These are phyloP conservation scores for Tupaia tana DNA, from an alignment of 2,113 vertebrate species.

Conservation along the genomic window DNA sequence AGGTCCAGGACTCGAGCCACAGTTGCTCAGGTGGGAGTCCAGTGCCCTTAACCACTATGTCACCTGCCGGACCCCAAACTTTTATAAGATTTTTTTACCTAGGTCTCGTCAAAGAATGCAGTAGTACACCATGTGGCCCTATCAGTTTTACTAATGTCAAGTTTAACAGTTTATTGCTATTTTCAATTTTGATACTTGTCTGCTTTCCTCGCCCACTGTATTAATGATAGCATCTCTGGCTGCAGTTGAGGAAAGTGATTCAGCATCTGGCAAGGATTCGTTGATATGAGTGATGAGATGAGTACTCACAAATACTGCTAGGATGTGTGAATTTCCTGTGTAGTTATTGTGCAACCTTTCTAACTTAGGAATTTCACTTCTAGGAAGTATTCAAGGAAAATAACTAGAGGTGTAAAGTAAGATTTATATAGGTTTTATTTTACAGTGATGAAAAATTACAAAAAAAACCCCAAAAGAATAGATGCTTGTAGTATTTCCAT, in stretches of 20 bases:
- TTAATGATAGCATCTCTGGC: constrained; percentile 1
- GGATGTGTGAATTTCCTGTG: not conserved
- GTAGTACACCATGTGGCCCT: not conserved
- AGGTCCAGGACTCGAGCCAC: too few relatives aligned
- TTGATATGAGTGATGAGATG: not conserved
- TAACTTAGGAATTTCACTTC: constrained; percentile 33
- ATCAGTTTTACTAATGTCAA: not conserved
- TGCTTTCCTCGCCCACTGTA: not conserved
- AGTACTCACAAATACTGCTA: not conserved
- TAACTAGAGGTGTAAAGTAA: not conserved
- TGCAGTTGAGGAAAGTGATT: constrained; percentile 56
- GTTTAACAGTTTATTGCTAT: not conserved
- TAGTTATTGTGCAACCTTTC: not conserved
- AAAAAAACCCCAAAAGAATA: not conserved
- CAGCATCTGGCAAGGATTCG: constrained; percentile 45
- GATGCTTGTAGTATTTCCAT: not conserved
- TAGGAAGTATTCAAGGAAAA: constrained; percentile 27
- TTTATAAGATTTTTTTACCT: not conserved
- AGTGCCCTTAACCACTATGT: too few relatives aligned
- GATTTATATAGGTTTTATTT: not conserved
- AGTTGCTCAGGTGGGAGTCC: too few relatives aligned
- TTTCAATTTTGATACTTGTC: constrained; percentile 42
- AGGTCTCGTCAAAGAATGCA: not conserved
- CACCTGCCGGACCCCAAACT: not conserved
- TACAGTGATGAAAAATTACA: not conserved